Base-by-base conservation (phyloP, 2,797 vertebrate genomes). In the Taeniopygia guttata region DNA sequence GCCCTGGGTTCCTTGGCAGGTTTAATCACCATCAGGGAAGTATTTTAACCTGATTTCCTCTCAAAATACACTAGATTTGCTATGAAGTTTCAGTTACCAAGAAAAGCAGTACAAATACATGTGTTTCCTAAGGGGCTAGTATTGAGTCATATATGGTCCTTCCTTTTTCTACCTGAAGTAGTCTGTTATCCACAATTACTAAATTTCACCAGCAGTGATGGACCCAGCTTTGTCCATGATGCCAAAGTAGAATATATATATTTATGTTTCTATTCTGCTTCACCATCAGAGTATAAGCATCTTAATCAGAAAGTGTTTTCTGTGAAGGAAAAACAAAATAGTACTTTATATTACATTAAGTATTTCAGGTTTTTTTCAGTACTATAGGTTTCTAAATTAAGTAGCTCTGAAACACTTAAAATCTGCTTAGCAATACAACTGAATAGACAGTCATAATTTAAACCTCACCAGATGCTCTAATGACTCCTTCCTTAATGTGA, bases 401-500 rank as follows among this genome's bases (percentile, higher is more conserved):
- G 73, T 95, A 74, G 55, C 76, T 87, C 51, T 78, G 73, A 89
- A 91, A 74, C 38, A 56, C 69, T 95, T 91, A 48, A 95, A 92
- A 93, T 92, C 82, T 90, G 36, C 87, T 96, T 94, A 96, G 90
- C 82, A 54, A 48, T 85, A 56, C 60, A 73, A 68, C 75, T 73
- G 64, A 81, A 59, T n/a, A 46, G 75, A 49, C n/a, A 40, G 80
- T 72, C 54, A 72, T 79, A 69, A 83, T 84, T 96, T 83, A 95
- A 93, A 77, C 72, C 75, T 94, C 75, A 75, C 60, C 87, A 95
- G 94, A 93, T 96, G 92, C 96, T 95, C 75, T 95, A 58, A 85
- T 91, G 89, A 94, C 85, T 90, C 80, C 68, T 88, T 87, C 58
- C 77, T 93, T 96, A 93, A 86, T 90, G 94, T 95, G 92, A 95